Evolutionary conservation across 2,113 vertebrate genomes (phyloP).

Genomic region (Forbesichthys agassizii): DNA sequence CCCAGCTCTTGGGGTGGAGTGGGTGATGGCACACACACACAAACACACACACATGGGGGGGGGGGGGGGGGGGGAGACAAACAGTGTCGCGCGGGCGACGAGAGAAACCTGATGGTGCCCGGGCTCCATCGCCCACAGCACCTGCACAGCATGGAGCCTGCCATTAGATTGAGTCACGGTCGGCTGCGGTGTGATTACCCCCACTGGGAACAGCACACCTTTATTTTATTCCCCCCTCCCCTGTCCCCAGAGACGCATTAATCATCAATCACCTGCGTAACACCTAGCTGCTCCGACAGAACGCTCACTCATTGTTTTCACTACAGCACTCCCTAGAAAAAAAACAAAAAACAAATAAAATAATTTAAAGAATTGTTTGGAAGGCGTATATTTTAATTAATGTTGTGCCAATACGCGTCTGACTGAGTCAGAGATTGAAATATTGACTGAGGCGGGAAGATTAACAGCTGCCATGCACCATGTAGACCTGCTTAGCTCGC

Average conservation of each 20-base stretch:
- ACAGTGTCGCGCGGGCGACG: no score
- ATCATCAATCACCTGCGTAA: slow-evolving; percentile 41
- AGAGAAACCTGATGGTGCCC: slow-evolving; percentile 2
- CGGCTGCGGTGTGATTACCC: slow-evolving; percentile 25
- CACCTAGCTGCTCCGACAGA: slow-evolving; percentile 17
- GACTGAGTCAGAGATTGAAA: not conserved
- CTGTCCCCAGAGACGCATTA: slow-evolving; percentile 27
- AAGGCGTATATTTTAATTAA: not conserved
- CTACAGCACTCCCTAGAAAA: not conserved
- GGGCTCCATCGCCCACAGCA: slow-evolving; percentile 10
- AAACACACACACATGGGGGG: no score
- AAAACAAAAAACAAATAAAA: no score
- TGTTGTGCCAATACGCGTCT: not conserved
- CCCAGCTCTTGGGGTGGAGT: no score
- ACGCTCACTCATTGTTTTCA: not conserved
- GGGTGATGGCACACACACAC: no score
- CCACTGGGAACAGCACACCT: slow-evolving; percentile 15
- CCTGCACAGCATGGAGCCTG: slow-evolving; percentile 27
- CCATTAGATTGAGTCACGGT: slow-evolving; percentile 24
- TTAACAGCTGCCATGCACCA: not conserved
- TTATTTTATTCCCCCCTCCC: slow-evolving; percentile 8
- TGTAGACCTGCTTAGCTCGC: not conserved
- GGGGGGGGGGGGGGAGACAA: no score
- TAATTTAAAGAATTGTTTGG: not conserved
- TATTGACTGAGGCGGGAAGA: not conserved